A percentile compares a stretch with the other conserved stretches of the same genome.
Evolutionary conservation across 2,797 vertebrate genomes (phyloP).

Genomic region (Acanthornis magna): DNA sequence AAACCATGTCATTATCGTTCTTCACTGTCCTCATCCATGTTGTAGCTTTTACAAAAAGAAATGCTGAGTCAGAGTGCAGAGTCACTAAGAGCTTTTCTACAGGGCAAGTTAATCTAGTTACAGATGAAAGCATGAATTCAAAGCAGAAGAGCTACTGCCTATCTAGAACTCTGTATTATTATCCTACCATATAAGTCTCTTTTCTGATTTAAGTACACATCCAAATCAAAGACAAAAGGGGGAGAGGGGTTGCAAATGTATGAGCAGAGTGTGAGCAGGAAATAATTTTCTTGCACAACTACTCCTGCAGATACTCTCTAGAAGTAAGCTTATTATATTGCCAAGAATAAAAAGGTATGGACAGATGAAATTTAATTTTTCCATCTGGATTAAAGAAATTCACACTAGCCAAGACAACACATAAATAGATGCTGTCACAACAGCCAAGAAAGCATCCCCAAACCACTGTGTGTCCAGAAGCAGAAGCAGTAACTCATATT

Average conservation of each 20-base stretch:
- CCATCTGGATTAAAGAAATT: background rate
- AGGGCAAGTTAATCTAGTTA: background rate
- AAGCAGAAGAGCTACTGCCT: background rate
- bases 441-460: background rate
- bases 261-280: background rate
- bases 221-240: background rate
- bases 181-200: background rate
- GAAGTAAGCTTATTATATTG: background rate
- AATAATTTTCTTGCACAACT: background rate
- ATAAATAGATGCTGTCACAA: background rate
- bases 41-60: background rate
- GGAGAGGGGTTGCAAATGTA: background rate
- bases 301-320: background rate
- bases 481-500: background rate
- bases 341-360: background rate
- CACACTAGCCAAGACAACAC: background rate
- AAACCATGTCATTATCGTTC: background rate
- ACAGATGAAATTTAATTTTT: background rate
- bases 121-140: background rate
- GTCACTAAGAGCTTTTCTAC: background rate
- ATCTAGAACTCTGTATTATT: background rate
- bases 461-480: background rate
- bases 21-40: background rate
- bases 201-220: background rate
- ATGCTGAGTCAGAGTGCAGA: background rate